phyloP scores from a whole-genome alignment of 2,888 invertebrate genomes.

The Diplazon laetatorius region DNA sequence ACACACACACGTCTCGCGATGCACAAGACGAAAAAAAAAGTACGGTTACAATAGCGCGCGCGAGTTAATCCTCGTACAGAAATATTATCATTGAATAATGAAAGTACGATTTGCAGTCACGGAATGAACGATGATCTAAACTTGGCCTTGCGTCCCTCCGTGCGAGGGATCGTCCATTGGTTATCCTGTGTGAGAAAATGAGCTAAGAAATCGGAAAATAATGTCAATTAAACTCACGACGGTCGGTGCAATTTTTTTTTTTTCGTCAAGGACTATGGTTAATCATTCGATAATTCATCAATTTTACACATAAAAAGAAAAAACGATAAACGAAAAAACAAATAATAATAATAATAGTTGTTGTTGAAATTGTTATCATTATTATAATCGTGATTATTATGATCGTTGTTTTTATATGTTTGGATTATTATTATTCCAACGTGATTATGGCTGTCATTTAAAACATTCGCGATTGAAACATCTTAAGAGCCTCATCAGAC shows the following conservation, averaged over 20 bases:
- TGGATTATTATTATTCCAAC: too few relatives aligned
- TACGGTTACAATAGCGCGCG: conserved; percentile 46
- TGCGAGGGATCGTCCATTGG: conserved; percentile 42
- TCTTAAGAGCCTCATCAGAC: background rate
- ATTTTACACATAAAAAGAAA: conserved; percentile 1
- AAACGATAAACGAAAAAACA: background rate
- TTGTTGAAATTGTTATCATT: background rate
- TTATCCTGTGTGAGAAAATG: conserved; percentile 34
- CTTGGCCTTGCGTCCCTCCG: conserved; percentile 76
- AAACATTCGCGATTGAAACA: background rate
- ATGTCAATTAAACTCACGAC: conserved; percentile 25
- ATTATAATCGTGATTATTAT: background rate
- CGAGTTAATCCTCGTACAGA: conserved; percentile 48
- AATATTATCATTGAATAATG: conserved; percentile 62
- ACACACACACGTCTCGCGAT: background rate
- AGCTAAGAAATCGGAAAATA: conserved; percentile 39
- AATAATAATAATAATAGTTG: background rate
- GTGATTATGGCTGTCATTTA: background rate
- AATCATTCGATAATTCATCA: background rate
- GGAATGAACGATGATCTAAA: conserved; percentile 79
- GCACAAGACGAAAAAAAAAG: conserved; percentile 35
- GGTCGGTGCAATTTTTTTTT: background rate
- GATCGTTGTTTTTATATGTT: too few relatives aligned
- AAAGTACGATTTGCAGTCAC: conserved; percentile 52
- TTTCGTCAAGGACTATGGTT: background rate